These are phyloP conservation scores for Isichthys henryi DNA, from an alignment of 2,113 vertebrate species.

Conservation along the genomic window DNA sequence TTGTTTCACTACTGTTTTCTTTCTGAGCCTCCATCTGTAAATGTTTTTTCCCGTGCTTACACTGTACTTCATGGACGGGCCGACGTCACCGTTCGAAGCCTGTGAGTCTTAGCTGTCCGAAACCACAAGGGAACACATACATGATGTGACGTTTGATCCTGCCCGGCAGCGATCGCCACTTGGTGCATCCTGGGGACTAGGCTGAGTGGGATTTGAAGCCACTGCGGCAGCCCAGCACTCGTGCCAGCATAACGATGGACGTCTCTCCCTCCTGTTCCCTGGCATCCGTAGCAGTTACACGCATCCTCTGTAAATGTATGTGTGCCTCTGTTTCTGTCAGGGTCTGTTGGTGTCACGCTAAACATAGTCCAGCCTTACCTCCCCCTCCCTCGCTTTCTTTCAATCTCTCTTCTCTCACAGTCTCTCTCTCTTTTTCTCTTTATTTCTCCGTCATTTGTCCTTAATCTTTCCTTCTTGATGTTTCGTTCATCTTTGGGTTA, in stretches of 20 bases:
- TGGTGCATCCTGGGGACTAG: not conserved
- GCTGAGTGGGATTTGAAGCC: not conserved
- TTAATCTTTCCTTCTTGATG: constrained; percentile 53
- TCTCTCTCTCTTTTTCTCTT: not conserved
- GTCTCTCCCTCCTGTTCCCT: not conserved
- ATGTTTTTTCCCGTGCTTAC: not conserved
- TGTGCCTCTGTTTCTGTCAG: not conserved
- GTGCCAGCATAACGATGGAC: not conserved
- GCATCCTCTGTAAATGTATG: not conserved
- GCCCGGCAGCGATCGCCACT: not conserved
- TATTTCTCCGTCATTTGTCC: constrained; percentile 58
- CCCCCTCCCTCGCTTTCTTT: constrained; percentile 26
- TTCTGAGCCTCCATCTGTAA: not conserved
- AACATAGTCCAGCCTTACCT: constrained; percentile 18
- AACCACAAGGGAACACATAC: not conserved
- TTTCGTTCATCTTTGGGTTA: not conserved
- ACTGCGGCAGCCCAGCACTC: not conserved
- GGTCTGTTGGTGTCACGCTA: constrained; percentile 10
- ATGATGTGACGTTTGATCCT: not conserved
- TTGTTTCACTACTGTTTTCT: not conserved
- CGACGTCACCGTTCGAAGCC: not conserved
- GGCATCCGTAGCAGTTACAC: not conserved
- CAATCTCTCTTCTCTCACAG: not conserved
- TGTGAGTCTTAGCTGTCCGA: not conserved
- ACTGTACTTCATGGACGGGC: not conserved